Base-by-base conservation (phyloP, 2,888 invertebrate species). In the Sphaerophoria rueppellii region DNA sequence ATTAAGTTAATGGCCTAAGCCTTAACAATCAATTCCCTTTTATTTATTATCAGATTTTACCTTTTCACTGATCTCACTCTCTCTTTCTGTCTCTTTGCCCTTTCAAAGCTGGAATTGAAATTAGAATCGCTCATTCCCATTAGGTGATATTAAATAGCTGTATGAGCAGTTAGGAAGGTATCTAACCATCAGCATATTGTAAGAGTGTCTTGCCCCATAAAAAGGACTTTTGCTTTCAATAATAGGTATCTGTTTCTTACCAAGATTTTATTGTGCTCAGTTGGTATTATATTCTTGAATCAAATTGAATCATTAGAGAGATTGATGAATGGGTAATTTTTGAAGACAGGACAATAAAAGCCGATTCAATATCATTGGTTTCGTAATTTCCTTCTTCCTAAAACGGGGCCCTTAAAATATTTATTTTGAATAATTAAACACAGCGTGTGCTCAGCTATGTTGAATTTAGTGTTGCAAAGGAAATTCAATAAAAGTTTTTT, bases 261-360 rank as follows among this genome's bases (percentile, higher is more conserved):
- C 50, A 37, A 50, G 50, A 67, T 60, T 76, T 75, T 71, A 81
- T 75, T 75, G 58, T 70, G 43, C 35, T 71, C 35, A 71, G 63
- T 63, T 70, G 40, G 48, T 58, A 69, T 69, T 63, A 70, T 24
- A 24, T 57, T 12, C 40, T 61, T 50, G 50, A 24, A 24, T 24
- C 48, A 69, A 54, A 48, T 76, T 60, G 60, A 65, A 74, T 65
- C 65, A 37, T 65, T 65, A 65, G 48, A 16, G 9, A 16, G 35
- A 50, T 50, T 65, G 65, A 65, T 65, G 50, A 50, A 50, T 65
- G 35, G 50, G 35, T 34, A 48, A 63, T 50, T 16, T 50, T 11
- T n/a, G 7, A 50, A 65, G 6, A 9, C 6, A 43, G 0, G 6
- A 5, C 24, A 24, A 24, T 24, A 24, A 24, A 50, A 65, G 12